Conservation (phyloP, 2,113 vertebrate species). For the Gymnarchus niloticus region DNA sequence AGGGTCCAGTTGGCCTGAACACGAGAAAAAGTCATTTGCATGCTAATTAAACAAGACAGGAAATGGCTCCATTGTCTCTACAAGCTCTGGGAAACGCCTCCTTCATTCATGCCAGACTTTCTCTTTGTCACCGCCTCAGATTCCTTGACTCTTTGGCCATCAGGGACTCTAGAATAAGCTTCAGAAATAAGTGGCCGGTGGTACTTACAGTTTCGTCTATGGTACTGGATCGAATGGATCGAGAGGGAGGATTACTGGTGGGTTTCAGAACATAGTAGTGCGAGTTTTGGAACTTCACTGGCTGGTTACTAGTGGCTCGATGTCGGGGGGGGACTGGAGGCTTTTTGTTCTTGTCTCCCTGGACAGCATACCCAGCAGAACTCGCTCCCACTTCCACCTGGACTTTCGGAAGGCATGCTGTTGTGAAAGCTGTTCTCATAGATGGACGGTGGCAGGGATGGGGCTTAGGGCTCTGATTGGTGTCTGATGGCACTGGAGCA, state of each 20-base stretch:
- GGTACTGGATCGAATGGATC: constrained; percentile 41
- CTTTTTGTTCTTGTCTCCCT: background rate
- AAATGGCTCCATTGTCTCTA: background rate
- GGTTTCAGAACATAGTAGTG: constrained; percentile 23
- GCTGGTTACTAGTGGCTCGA: background rate
- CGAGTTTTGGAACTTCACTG: background rate
- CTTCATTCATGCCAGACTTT: background rate
- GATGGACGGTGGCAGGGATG: background rate
- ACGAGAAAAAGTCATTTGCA: background rate
- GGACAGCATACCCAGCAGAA: background rate
- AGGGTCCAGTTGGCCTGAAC: constrained; percentile 49
- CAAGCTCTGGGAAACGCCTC: background rate
- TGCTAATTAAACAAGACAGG: background rate
- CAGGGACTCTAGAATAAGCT: background rate
- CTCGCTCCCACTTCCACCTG: background rate
- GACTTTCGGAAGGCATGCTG: background rate
- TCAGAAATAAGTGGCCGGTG: no score
- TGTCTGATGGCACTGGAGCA: background rate
- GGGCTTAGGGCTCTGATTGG: background rate
- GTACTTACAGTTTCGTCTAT: constrained; percentile 44
- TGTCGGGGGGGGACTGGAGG: constrained; percentile 34
- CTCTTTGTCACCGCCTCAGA: background rate
- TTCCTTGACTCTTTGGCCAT: background rate
- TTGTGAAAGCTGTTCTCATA: background rate
- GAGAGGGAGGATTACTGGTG: background rate